Percentiles rank a stretch among this genome's conserved stretches.
Conservation (phyloP, 2,113 vertebrate species). For the Dasyornis broadbenti region DNA sequence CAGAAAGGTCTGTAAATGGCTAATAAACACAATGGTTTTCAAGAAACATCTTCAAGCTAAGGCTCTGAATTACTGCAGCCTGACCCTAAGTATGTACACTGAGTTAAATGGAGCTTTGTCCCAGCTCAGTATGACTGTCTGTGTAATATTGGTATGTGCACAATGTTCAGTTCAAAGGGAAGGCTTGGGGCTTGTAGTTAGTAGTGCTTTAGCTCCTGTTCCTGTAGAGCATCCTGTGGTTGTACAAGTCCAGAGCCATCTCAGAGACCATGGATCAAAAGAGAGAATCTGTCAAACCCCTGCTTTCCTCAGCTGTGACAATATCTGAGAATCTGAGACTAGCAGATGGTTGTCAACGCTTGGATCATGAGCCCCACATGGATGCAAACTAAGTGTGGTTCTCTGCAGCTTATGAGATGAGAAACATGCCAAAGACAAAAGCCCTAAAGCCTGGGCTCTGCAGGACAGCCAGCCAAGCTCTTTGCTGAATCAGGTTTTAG, state of each 20-base stretch:
- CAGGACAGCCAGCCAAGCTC: neutral
- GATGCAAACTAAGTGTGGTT: neutral
- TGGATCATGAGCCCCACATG: neutral
- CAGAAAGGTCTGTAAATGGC: neutral
- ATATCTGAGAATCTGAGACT: neutral
- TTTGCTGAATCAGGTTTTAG: neutral
- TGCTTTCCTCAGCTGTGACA: neutral
- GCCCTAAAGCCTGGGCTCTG: neutral
- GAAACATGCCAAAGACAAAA: neutral
- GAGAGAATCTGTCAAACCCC: neutral
- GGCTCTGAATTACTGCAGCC: neutral
- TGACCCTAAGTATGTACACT: neutral
- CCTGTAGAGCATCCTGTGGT: neutral
- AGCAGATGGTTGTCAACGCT: neutral
- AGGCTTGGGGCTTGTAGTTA: neutral
- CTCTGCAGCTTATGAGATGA: neutral
- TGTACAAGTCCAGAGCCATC: neutral
- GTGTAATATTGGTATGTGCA: neutral
- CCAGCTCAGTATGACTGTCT: neutral
- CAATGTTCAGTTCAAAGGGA: neutral
- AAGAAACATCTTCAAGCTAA: neutral
- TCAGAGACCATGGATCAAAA: neutral
- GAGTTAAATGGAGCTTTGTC: neutral
- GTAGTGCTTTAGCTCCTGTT: neutral
- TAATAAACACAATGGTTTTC: neutral